These are phyloP conservation scores for Exaiptasia diaphana DNA, from an alignment of 64 coral and sea anemone genomes.

Conservation along the genomic window DNA sequence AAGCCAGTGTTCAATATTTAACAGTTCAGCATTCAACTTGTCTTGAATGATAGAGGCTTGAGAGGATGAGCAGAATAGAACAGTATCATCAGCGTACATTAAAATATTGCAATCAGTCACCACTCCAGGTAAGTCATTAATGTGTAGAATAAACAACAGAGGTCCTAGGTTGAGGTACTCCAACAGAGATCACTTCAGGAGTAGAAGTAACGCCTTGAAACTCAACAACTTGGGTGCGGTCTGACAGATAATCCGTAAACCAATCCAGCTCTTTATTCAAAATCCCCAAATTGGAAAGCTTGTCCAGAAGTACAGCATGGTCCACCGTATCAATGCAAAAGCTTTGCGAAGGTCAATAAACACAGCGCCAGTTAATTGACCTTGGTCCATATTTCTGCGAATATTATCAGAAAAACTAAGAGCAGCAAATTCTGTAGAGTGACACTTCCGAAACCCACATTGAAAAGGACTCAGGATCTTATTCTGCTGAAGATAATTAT, in stretches of 20 bases:
- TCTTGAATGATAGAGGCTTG: background rate
- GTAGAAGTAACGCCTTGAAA: background rate
- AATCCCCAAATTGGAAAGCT: conserved; percentile 25
- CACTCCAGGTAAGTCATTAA: background rate
- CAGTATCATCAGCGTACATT: background rate
- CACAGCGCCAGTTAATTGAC: conserved; percentile 9
- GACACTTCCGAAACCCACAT: background rate
- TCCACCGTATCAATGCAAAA: no score
- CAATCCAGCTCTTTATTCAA: conserved; percentile 12
- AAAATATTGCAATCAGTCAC: background rate
- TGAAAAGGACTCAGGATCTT: background rate
- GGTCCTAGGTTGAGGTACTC: conserved; percentile 25
- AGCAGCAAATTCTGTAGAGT: conserved; percentile 29
- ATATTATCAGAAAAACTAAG: conserved; percentile 25
- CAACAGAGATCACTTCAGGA: background rate
- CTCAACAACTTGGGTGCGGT: background rate
- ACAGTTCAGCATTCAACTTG: background rate
- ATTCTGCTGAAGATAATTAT: conserved; percentile 11
- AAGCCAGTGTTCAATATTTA: background rate
- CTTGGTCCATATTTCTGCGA: conserved; percentile 27
- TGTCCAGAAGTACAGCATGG: no score
- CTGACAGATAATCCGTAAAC: conserved; percentile 26
- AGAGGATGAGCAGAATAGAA: background rate
- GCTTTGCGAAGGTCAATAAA: background rate
- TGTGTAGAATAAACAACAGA: conserved; percentile 7